Conservation (phyloP, 1,140 invertebrate genomes). For the Ceratosolen fusciceps region DNA sequence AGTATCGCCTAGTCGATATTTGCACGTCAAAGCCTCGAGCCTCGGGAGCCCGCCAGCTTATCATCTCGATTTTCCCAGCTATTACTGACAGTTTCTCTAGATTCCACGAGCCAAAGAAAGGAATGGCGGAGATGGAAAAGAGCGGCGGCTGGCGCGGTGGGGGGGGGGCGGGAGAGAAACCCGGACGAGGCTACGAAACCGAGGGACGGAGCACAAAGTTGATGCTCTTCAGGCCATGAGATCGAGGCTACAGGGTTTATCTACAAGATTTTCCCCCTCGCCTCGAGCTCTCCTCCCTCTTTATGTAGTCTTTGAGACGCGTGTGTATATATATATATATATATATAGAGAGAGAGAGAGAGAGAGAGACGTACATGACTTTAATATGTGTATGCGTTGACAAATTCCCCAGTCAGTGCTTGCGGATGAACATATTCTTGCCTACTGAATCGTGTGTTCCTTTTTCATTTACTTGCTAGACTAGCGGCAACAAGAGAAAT, state of each 20-base stretch:
- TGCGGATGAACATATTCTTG: slow-evolving; percentile 16
- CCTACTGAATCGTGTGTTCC: neutral
- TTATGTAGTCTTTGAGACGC: no score
- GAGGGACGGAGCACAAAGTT: no score
- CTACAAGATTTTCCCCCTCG: slow-evolving; percentile 55
- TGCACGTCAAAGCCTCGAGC: slow-evolving; percentile 34
- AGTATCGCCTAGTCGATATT: slow-evolving; percentile 26
- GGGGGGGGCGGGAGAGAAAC: no score
- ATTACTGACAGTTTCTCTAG: neutral
- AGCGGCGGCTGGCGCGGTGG: no score
- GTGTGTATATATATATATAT: no score
- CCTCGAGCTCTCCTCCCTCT: no score
- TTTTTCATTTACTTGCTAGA: slow-evolving; percentile 1
- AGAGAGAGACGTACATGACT: no score
- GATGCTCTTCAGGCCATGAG: neutral
- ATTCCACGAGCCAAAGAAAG: neutral
- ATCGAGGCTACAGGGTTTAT: slow-evolving; percentile 49
- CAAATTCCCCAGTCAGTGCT: slow-evolving; percentile 11
- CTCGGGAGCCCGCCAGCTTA: slow-evolving; percentile 43
- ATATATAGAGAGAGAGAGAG: no score
- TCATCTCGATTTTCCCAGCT: slow-evolving; percentile 33
- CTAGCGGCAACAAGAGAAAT: neutral
- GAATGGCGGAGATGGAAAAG: neutral
- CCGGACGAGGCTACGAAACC: no score
- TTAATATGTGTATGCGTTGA: slow-evolving; percentile 6